phyloP scores from a whole-genome alignment of 2,113 vertebrate genomes.

The Caranx ignobilis region DNA sequence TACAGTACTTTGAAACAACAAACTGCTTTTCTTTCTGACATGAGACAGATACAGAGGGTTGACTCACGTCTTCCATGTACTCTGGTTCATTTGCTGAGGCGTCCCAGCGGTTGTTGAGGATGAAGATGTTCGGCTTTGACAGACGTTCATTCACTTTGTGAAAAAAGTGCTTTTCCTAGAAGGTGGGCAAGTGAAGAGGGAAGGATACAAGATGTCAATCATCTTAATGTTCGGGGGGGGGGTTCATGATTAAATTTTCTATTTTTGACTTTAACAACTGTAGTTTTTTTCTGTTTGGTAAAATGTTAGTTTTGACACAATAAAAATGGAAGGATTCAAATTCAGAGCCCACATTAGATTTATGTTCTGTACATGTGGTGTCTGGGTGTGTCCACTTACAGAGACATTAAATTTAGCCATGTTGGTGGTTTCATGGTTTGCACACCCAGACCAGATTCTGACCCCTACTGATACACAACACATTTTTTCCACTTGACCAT shows the following conservation, averaged over 20 bases:
- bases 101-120: slow-evolving; percentile 98
- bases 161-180: slow-evolving; percentile 98
- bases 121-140: slow-evolving; percentile 98
- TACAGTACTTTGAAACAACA: neutral
- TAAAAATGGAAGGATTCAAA: neutral
- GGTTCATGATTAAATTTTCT: neutral
- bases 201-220: neutral
- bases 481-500: neutral
- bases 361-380: neutral
- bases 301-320: neutral
- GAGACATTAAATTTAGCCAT: neutral
- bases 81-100: slow-evolving; percentile 97
- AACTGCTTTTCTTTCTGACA: neutral
- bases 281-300: neutral
- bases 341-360: neutral
- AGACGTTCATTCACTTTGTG: slow-evolving; percentile 97
- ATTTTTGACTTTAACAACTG: neutral
- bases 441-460: neutral
- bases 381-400: neutral
- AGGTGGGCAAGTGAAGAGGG: slow-evolving; percentile 35
- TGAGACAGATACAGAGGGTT: neutral
- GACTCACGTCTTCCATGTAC: slow-evolving; percentile 98
- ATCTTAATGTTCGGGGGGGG: neutral
- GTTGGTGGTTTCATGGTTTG: neutral
- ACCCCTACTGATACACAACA: neutral